Base-by-base conservation (phyloP, 2,888 invertebrate genomes). In the Cosmia pyralina region DNA sequence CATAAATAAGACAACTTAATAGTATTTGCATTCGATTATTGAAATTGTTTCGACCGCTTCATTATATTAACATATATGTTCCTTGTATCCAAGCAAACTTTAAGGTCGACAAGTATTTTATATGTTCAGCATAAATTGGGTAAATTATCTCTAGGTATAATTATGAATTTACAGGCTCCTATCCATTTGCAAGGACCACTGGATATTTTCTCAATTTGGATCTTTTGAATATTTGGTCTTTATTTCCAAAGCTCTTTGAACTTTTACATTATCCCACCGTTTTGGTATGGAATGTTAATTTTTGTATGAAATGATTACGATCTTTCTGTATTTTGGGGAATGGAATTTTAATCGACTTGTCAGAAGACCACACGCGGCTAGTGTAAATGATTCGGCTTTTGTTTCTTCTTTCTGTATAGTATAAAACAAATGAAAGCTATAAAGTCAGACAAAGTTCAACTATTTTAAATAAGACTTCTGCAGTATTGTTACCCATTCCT, bases 31-130 rank as follows among this genome's bases (percentile, higher is more conserved):
- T 73, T 66, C 60, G 55, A 77, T 59, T 71, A 75, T 81, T 75
- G 64, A 62, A 77, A 81, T 58, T 0, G 70, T 59, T 74, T 67
- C 41, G 38, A 75, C 69, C n/a, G 55, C 53, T 72, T 71, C 64
- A 77, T 73, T 67, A 69, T 44, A 48, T 77, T 62, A 62, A 53
- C 62, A 66, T 70, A 78, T 70, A 77, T 59, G 57, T 62, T 57
- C 15, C 58, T 71, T 62, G 63, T 74, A 50, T 62, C 60, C 60
- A 63, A 59, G 71, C 57, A 53, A 80, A 66, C 44, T 73, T 52
- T 74, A 67, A 85, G 84, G 87, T 66, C 77, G 58, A 50, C 82
- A 22, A 68, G 80, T 79, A 76, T 86, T 75, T 78, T 71, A 77
- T 69, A 77, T 71, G 48, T 59, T 34, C 69, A 41, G 52, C n/a